Percentiles rank a stretch among this genome's conserved stretches.
phyloP scores from a whole-genome alignment of 2,888 invertebrate genomes.

The Hoplodrina ambigua region DNA sequence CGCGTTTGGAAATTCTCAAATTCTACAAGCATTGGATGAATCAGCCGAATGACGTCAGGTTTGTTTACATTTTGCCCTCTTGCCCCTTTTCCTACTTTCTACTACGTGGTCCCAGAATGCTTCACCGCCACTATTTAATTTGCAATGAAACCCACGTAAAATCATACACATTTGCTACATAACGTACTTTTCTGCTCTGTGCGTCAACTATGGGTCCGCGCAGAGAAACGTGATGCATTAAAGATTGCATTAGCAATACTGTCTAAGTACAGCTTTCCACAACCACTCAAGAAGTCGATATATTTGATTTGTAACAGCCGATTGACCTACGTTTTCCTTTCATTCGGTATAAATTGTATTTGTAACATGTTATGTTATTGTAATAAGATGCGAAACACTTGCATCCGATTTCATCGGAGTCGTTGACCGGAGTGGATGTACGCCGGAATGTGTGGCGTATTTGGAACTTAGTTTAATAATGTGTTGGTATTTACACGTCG shows the following conservation, averaged over 20 bases:
- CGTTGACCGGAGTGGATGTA: conserved; percentile 56
- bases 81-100: conserved; percentile 75
- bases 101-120: conserved; percentile 62
- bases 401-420: conserved; percentile 61
- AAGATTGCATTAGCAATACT: conserved; percentile 17
- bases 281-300: conserved; percentile 4
- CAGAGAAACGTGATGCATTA: conserved; percentile 41
- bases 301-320: conserved; percentile 22
- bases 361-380: conserved; percentile 54
- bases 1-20: conserved; percentile 46
- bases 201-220: conserved; percentile 26
- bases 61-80: conserved; percentile 64
- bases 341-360: conserved; percentile 32
- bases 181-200: conserved; percentile 40
- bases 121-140: conserved; percentile 60
- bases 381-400: conserved; percentile 57
- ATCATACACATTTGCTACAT: conserved; percentile 43
- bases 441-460: conserved; percentile 58
- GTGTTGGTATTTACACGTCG: conserved; percentile 67
- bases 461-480: conserved; percentile 60
- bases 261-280: conserved; percentile 30
- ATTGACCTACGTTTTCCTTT: conserved; percentile 41
- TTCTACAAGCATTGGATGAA: conserved; percentile 62
- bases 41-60: conserved; percentile 67
- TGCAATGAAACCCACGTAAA: conserved; percentile 64